phyloP scores from a whole-genome alignment of 2,888 invertebrate genomes.

The Cataglyphis rosenhaueri region DNA sequence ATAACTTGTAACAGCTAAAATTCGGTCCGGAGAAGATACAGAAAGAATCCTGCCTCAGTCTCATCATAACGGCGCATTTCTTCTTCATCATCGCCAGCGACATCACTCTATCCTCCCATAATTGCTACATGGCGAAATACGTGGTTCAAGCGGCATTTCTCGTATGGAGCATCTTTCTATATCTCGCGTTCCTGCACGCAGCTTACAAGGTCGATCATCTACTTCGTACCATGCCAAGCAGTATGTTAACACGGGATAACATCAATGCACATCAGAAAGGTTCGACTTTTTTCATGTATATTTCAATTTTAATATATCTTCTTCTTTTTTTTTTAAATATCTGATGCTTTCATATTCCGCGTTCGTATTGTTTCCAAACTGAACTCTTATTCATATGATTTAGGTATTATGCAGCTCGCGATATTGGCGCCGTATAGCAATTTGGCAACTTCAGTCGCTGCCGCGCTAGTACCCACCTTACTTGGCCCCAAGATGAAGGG shows the following conservation, averaged over 20 bases:
- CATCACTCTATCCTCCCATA: conserved; percentile 85
- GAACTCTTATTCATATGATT: neutral
- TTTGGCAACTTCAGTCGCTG: conserved; percentile 86
- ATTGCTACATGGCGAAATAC: conserved; percentile 85
- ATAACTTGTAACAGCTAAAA: conserved; percentile 83
- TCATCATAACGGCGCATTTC: conserved; percentile 87
- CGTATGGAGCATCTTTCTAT: conserved; percentile 87
- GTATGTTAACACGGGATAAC: conserved; percentile 84
- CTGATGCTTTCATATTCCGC: too few relatives aligned
- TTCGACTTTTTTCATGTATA: conserved; percentile 57
- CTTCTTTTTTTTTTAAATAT: neutral
- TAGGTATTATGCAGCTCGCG: conserved; percentile 86
- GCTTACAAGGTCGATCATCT: conserved; percentile 86
- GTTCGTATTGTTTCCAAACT: neutral
- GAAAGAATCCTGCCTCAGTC: conserved; percentile 86
- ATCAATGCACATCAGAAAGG: conserved; percentile 85
- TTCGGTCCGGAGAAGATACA: conserved; percentile 86
- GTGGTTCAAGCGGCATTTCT: conserved; percentile 87
- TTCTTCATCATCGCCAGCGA: conserved; percentile 86
- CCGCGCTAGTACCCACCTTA: conserved; percentile 86
- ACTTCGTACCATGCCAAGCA: conserved; percentile 85
- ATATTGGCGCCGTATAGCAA: conserved; percentile 87
- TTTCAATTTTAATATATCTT: neutral
- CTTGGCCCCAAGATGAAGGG: conserved; percentile 83
- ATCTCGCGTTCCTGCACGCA: conserved; percentile 87